phyloP scores from a whole-genome alignment of 2,797 vertebrate genomes.

The Tinamus major region DNA sequence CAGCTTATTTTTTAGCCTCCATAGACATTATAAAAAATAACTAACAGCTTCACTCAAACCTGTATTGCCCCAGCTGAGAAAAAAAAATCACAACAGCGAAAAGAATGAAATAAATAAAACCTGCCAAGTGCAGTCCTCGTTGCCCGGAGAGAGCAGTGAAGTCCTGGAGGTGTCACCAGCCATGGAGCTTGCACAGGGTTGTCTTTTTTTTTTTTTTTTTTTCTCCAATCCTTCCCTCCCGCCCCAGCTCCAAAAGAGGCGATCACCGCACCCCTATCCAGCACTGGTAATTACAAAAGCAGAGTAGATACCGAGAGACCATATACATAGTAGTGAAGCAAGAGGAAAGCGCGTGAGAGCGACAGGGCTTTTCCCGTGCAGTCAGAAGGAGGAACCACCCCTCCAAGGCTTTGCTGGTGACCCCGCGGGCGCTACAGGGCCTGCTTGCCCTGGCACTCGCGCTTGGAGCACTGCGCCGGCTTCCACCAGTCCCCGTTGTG shows the following conservation, averaged over 20 bases:
- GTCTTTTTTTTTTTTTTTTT: too few relatives aligned
- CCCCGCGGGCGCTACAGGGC: constrained; percentile 84
- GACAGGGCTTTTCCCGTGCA: neutral
- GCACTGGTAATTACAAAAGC: constrained; percentile 54
- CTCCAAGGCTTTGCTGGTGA: constrained; percentile 74
- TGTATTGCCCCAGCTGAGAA: constrained; percentile 41
- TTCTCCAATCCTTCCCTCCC: neutral
- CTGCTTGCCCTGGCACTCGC: constrained; percentile 97
- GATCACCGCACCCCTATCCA: constrained; percentile 33
- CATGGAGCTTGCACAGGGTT: neutral
- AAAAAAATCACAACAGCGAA: constrained; percentile 41
- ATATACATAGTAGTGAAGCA: constrained; percentile 18
- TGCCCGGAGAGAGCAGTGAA: constrained; percentile 8
- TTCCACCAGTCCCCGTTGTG: constrained; percentile 99
- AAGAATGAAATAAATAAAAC: constrained; percentile 44
- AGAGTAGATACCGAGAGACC: constrained; percentile 30
- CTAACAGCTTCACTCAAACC: constrained; percentile 19
- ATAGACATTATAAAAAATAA: neutral
- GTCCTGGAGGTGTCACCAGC: neutral
- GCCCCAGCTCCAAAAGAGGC: neutral
- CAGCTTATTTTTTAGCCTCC: neutral
- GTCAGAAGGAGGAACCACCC: neutral
- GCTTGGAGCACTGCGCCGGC: constrained; percentile 96
- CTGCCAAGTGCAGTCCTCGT: neutral
- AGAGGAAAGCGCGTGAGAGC: constrained; percentile 24